Base-by-base conservation (phyloP, 1,140 invertebrate genomes). In the Caerostris extrusa region DNA sequence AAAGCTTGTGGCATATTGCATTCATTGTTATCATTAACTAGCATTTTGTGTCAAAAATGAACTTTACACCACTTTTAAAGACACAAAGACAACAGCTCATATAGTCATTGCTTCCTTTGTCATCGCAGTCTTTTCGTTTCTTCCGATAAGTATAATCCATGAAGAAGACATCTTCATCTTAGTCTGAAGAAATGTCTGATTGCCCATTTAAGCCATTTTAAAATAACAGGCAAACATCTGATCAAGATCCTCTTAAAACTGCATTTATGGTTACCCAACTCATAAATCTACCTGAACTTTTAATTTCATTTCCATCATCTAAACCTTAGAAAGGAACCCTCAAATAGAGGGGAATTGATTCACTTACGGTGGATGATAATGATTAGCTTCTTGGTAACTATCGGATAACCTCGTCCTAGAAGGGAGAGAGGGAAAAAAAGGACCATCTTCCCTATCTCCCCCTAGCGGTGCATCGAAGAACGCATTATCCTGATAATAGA, bases 401-500 rank as follows among this genome's bases (percentile, higher is more conserved):
- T 91, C 55, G 90, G 77, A 53, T 61, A 82, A 91, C 19, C 57
- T n/a, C 7, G 55, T 17, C 56, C 82, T 8, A 58, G 56, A n/a
- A 57, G 17, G 7, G 19, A 58, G 6, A 71, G 55, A 55, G 64
- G 71, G 87, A 50, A 64, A 58, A 90, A 90, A 71, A 83, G 19
- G 34, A 57, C 34, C 64, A 57, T 71, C 64, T 56, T 77, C 64
- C 85, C n/a, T 82, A 91, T 91, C 77, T 91, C 57, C 58, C 58
- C 17, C 19, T 12, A 17, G 58, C 58, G 86, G 17, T 71, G 34
- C 90, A 91, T 82, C 50, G 90, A 82, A 91, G 90, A 82, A 83
- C 71, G 55, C 69, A 91, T 91, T 91, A 91, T 55, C 58, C 58
- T 71, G 77, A 53, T 91, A 91, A 91, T 91, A 82, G 90, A 60